These are phyloP conservation scores for Zaprionus africanus DNA, from an alignment of 1,140 invertebrate genomes.

Conservation along the genomic window DNA sequence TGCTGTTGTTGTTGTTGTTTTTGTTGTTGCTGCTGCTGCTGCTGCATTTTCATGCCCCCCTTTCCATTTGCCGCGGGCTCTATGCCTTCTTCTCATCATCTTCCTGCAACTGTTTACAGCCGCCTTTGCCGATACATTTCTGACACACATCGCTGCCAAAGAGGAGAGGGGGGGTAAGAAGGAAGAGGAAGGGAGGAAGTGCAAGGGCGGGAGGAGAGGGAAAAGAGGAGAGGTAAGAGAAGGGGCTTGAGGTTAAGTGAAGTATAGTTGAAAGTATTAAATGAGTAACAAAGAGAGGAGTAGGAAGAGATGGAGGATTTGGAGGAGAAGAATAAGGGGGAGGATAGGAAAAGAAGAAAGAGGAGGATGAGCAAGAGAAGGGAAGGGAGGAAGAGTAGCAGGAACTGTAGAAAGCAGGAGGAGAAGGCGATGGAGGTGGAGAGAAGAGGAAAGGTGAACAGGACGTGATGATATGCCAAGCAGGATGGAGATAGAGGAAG, in stretches of 20 bases:
- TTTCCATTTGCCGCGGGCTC: not conserved
- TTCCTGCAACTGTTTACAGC: conserved; percentile 74
- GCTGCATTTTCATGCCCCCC: conserved; percentile 63
- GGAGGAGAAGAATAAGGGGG: not conserved
- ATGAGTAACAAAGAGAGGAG: not conserved
- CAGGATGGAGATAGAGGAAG: too few relatives aligned
- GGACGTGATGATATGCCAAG: too few relatives aligned
- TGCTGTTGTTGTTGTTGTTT: not conserved
- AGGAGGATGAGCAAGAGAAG: not conserved
- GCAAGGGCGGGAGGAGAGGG: not conserved
- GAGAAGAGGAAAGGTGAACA: too few relatives aligned
- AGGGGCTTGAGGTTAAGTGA: too few relatives aligned
- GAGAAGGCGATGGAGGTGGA: too few relatives aligned
- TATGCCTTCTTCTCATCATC: conserved; percentile 20
- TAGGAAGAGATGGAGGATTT: not conserved
- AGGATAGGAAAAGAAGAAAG: not conserved
- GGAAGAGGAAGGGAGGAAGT: not conserved
- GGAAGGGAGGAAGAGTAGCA: not conserved
- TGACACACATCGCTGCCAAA: conserved; percentile 57
- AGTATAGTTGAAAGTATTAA: too few relatives aligned
- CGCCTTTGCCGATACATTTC: conserved; percentile 27
- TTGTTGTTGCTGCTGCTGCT: not conserved
- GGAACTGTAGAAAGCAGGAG: not conserved
- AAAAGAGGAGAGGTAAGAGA: not conserved
- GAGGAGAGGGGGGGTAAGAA: not conserved